These are phyloP conservation scores for Smithornis capensis DNA, from an alignment of 2,113 vertebrate genomes.

Conservation along the genomic window DNA sequence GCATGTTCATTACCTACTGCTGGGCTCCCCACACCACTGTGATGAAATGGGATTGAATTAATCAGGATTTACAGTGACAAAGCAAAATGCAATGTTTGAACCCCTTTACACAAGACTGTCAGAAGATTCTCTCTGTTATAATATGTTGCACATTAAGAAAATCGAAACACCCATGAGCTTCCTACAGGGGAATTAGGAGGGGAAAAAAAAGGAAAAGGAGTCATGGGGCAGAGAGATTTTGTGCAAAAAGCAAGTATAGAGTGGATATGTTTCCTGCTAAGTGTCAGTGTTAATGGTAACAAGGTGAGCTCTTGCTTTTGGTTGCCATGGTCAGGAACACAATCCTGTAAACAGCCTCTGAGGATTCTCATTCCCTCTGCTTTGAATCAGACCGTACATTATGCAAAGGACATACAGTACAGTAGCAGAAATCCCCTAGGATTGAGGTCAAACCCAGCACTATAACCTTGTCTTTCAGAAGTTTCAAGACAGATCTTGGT, in stretches of 20 bases:
- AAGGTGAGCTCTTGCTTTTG: background rate
- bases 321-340: background rate
- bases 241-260: background rate
- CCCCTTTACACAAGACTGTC: background rate
- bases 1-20: background rate
- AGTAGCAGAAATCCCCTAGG: background rate
- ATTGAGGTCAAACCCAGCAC: background rate
- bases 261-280: background rate
- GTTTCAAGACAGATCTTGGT: background rate
- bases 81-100: background rate
- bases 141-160: background rate
- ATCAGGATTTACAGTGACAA: background rate
- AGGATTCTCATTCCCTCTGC: background rate
- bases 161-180: background rate
- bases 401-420: background rate
- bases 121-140: background rate
- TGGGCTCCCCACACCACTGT: background rate
- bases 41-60: background rate
- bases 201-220: background rate
- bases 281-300: background rate
- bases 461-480: background rate
- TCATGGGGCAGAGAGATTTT: background rate
- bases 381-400: background rate
- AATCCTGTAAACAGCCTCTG: background rate
- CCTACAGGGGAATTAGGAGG: background rate